Base-by-base conservation (phyloP, 1,140 invertebrate species). In the Chironomus tepperi region DNA sequence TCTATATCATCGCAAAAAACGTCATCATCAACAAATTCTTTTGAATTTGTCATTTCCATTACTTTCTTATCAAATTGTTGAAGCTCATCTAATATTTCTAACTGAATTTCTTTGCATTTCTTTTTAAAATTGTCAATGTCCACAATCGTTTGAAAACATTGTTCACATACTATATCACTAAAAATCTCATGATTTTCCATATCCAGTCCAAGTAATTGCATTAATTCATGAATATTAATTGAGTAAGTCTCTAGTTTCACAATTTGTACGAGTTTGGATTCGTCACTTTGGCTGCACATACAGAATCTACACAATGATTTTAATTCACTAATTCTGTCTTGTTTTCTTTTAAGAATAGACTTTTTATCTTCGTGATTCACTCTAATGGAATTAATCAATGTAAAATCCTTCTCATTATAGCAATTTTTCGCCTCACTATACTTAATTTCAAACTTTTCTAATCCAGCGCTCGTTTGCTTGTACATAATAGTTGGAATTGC, bases 111-210 rank as follows among this genome's bases (percentile, higher is more conserved):
- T 10, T 18, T 18, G 18, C 65, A 70, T 70, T 70, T 70, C 65
- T 70, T 70, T 5, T 16, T 16, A 70, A 70, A 70, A 3, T 9
- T 9, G 18, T 70, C 65, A 8, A 70, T 70, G 3, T 70, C 16
- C 6, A 70, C 65, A 19, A 70, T 9, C 9, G 1, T 16, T 18
- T 70, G 65, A 70, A 70, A 70, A 21, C 65, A 70, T 6, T 70
- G 65, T 19, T 70, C 65, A 70, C 65, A 70, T 8, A 70, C 19
- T 10, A 70, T 19, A 70, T 70, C 65, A 21, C 65, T 70, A 9
- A 70, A 70, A 18, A 18, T 6, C 3, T 70, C 65, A 21, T 70
- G 6, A 70, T 18, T 18, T 1, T 70, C n/a, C 2, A 21, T 19
- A 19, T 70, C 65, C 8, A 70, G 8, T 3, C 65, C 65, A 7